Base-by-base conservation (phyloP, 2,113 vertebrate species). In the Illadopsis cleaveri region DNA sequence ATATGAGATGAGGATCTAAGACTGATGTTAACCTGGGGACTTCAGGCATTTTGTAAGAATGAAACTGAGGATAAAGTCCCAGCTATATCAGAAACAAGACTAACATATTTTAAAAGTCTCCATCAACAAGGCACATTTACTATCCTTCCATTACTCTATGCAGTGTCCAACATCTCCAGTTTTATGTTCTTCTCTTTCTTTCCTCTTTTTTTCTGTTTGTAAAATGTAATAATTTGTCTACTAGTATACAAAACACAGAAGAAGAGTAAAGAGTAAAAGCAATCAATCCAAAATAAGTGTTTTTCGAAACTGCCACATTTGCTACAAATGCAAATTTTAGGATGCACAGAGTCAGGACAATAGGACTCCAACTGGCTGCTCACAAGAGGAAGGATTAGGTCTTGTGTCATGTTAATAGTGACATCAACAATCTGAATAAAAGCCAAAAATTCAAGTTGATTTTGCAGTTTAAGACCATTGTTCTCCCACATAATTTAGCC, bases 401-500 rank as follows among this genome's bases (percentile, higher is more conserved):
- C 76, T 72, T 92, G 64, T 89, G 87, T 93, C 84, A 72, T 94
- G 81, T 80, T 96, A 94, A 89, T 87, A 94, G 87, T 95, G 89
- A 94, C 84, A 96, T 96, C 93, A 97, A 93, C 88, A 90, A 92
- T 40, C 87, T 95, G 92, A 96, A 92, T 90, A 90, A 94, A 90
- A 92, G 94, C 94, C 93, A 95, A 95, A 92, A 94, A 83, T 96
- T 93, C 90, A 88, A 90, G 90, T 88, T 66, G 82, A 96, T 97
- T 95, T 92, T 94, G 90, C 93, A 93, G 64, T 95, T 97, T 73
- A 90, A 90, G 72, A 88, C 76, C 22, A 87, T 92, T 97, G 90
- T 88, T 95, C 58, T 90, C 42, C 66, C 44, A 37, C 48, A 51
- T 20, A 19, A 25, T 66, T 91, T 83, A 82, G 71, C 47, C 71